Base-by-base conservation (phyloP, 2,888 invertebrate species). In the Trachelus stipa region DNA sequence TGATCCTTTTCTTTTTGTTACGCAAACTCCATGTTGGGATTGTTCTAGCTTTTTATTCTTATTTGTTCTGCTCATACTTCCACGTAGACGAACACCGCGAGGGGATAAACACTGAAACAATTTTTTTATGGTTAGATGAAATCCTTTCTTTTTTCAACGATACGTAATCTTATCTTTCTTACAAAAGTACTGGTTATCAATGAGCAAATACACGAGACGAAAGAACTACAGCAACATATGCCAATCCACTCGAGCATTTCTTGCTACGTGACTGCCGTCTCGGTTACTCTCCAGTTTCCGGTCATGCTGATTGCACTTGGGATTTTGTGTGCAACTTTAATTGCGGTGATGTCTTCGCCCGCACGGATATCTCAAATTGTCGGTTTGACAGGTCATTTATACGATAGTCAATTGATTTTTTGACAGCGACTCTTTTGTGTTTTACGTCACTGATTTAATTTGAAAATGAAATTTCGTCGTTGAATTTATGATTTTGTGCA, bases 181-280 rank as follows among this genome's bases (percentile, higher is more conserved):
- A 86, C 86, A 76, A 85, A 80, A 4, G 85, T 81, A 40, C 84
- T 83, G 69, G 85, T 85, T 11, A 83, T 82, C 73, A 86, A 79
- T 75, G 85, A 86, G 73, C 83, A 86, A 76, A 84, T 79, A 74
- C 83, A 84, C 4, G 86, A 85, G 23, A 85, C 74, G 76, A 85
- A 85, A 34, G 86, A 84, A 11, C 83, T 82, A 78, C 85, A 85
- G 31, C 83, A 73, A 73, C 83, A 82, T 3, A 86, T 80, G 12
- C 83, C 82, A 23, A 86, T 75, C 11, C 85, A 73, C 75, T 85
- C 85, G 68, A 84, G 81, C 85, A 86, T 86, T 69, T 81, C 31
- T 71, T 34, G 71, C 33, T 71, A 71, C 71, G 71, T 71, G 31
- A 71, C 71, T 34, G 71, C 71, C 71, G 71, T 33, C 30, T 71